Evolutionary conservation across 1,140 invertebrate species (phyloP).

Genomic region (Hermetia illucens): DNA sequence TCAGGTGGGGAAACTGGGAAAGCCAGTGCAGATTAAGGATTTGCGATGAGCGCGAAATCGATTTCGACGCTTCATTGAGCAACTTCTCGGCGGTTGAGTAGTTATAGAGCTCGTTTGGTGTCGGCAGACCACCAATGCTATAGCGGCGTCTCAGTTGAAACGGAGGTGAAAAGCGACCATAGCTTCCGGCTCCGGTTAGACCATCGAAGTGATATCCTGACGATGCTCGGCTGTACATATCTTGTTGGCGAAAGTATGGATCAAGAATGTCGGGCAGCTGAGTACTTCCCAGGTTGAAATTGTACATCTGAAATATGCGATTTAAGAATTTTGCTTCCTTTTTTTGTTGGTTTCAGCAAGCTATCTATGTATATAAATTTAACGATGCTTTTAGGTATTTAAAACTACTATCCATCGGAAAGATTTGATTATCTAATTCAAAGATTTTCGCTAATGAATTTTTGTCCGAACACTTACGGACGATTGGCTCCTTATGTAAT

Average conservation of each 20-base stretch:
- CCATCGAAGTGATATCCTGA: background rate
- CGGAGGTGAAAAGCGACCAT: conserved; percentile 18
- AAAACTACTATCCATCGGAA: background rate
- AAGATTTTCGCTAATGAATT: conserved; percentile 12
- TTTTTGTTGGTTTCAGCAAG: conserved; percentile 10
- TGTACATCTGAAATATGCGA: conserved; percentile 32
- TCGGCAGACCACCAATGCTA: conserved; percentile 27
- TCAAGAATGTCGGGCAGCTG: conserved; percentile 29
- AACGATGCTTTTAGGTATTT: too few species aligned
- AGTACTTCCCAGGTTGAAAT: conserved; percentile 26
- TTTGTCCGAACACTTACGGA: conserved; percentile 32
- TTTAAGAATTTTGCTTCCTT: conserved; percentile 18
- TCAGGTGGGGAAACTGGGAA: too few species aligned
- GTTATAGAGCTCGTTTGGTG: conserved; percentile 12
- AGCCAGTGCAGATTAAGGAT: conserved; percentile 26
- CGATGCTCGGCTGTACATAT: conserved; percentile 5
- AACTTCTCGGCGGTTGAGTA: conserved; percentile 14
- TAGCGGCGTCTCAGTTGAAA: conserved; percentile 24
- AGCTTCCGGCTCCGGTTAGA: conserved; percentile 9
- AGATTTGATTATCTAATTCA: background rate
- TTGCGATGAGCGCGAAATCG: conserved; percentile 28
- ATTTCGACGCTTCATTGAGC: conserved; percentile 29
- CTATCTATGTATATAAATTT: too few species aligned
- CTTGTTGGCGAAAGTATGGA: conserved; percentile 19
- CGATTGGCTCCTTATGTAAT: conserved; percentile 26